Conservation (phyloP, 23 tunicate genomes). For the Oikopleura albicans region DNA sequence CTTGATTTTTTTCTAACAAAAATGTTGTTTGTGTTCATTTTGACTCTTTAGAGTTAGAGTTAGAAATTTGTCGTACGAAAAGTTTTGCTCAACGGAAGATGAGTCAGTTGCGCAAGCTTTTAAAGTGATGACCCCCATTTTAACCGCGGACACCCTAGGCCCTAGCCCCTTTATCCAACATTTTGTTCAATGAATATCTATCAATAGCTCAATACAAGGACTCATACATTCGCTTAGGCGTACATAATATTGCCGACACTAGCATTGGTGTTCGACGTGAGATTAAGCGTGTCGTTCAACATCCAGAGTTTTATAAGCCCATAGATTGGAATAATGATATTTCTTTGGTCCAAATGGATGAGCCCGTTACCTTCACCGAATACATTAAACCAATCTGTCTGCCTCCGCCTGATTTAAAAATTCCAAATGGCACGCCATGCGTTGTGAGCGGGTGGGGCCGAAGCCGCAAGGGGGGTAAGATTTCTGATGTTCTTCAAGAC, state of each 20-base stretch:
- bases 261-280: neutral
- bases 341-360: slow-evolving; percentile 9
- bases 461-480: neutral
- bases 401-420: slow-evolving; percentile 12
- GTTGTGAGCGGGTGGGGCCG: slow-evolving; percentile 28
- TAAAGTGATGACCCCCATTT: too few relatives aligned
- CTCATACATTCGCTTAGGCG: neutral
- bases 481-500: neutral
- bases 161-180: too few relatives aligned
- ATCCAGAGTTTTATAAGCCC: neutral
- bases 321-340: slow-evolving; percentile 19
- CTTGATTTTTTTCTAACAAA: too few relatives aligned
- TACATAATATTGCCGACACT: neutral
- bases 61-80: too few relatives aligned
- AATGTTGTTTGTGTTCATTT: too few relatives aligned
- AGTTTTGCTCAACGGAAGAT: too few relatives aligned
- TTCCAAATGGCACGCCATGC: slow-evolving; percentile 20
- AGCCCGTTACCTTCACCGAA: slow-evolving; percentile 20
- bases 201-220: too few relatives aligned
- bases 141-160: too few relatives aligned
- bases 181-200: too few relatives aligned
- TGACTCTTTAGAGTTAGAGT: too few relatives aligned
- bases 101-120: too few relatives aligned
- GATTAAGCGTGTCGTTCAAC: neutral
- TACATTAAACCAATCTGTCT: slow-evolving; percentile 19